A percentile compares a stretch with the other conserved stretches of the same genome.
Evolutionary conservation across 2,888 invertebrate genomes (phyloP).

Genomic region (Phortica okadai): DNA sequence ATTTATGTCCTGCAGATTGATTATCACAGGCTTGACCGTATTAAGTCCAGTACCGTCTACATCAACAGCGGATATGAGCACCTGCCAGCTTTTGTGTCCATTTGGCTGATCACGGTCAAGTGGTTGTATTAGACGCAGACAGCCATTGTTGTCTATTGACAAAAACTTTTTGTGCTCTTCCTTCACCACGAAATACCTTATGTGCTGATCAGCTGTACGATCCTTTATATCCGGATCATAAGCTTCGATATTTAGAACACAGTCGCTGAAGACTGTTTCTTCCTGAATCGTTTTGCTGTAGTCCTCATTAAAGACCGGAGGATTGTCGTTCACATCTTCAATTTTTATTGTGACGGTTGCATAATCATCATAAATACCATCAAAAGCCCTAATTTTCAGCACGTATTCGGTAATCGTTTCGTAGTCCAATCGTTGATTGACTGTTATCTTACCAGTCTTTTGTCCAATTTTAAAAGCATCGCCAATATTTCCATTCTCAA

Average conservation of each 20-base stretch:
- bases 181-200: slow-evolving; percentile 85
- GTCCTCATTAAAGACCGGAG: slow-evolving; percentile 87
- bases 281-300: slow-evolving; percentile 86
- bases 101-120: slow-evolving; percentile 93
- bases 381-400: slow-evolving; percentile 88
- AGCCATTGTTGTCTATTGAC: slow-evolving; percentile 85
- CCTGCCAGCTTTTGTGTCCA: slow-evolving; percentile 89
- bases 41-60: slow-evolving; percentile 83
- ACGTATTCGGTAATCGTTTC: slow-evolving; percentile 91
- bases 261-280: slow-evolving; percentile 83
- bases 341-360: slow-evolving; percentile 91
- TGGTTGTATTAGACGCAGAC: slow-evolving; percentile 80
- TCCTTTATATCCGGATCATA: slow-evolving; percentile 92
- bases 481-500: slow-evolving; percentile 89
- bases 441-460: slow-evolving; percentile 89
- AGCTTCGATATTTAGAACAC: slow-evolving; percentile 84
- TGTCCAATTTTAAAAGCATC: slow-evolving; percentile 91
- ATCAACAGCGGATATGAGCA: slow-evolving; percentile 86
- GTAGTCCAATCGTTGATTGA: slow-evolving; percentile 87
- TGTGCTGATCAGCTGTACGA: slow-evolving; percentile 85
- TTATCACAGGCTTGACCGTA: slow-evolving; percentile 82
- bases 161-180: slow-evolving; percentile 84
- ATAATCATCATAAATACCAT: slow-evolving; percentile 89
- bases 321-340: slow-evolving; percentile 94
- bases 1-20: slow-evolving; percentile 88